A percentile compares a stretch with the other conserved stretches of the same genome.
Conservation (phyloP, 2,113 vertebrate species). For the Scomber colias region DNA sequence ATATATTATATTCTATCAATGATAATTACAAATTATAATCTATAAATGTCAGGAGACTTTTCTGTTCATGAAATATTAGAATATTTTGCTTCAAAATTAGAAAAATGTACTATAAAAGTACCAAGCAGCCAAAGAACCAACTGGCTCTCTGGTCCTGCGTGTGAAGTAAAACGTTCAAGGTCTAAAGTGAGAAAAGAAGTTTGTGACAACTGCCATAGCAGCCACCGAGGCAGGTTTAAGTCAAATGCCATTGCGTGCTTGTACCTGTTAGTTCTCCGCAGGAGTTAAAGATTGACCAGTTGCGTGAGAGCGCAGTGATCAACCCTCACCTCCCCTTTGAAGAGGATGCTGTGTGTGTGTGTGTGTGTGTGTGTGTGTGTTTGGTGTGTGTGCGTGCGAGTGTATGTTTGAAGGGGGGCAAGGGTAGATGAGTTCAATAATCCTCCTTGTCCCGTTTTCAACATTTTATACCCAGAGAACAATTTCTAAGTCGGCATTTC, state of each 20-base stretch:
- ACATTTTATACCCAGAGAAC: too few species aligned
- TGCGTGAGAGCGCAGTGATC: constrained; percentile 84
- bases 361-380: constrained; percentile 8
- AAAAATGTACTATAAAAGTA: background rate
- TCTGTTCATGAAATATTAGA: too few species aligned
- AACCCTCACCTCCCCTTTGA: constrained; percentile 71
- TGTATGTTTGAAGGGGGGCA: constrained; percentile 20
- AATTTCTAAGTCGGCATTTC: too few species aligned
- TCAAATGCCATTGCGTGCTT: constrained; percentile 74
- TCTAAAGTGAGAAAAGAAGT: constrained; percentile 21
- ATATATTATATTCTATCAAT: too few species aligned
- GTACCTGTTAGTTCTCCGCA: constrained; percentile 71
- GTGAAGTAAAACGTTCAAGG: background rate
- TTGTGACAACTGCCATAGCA: constrained; percentile 42
- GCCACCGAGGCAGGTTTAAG: constrained; percentile 42
- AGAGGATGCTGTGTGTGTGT: constrained; percentile 68
- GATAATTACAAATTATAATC: too few species aligned
- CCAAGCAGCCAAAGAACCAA: background rate
- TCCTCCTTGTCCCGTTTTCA: constrained; percentile 10
- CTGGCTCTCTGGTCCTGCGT: background rate
- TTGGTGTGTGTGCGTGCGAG: too few species aligned
- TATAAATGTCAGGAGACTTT: too few species aligned
- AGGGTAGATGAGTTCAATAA: constrained; percentile 68
- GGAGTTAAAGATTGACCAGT: constrained; percentile 86
- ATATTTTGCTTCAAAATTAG: too few species aligned